These are phyloP conservation scores for Polydesmus complanatus DNA, from an alignment of 2,888 invertebrate species.

Conservation along the genomic window DNA sequence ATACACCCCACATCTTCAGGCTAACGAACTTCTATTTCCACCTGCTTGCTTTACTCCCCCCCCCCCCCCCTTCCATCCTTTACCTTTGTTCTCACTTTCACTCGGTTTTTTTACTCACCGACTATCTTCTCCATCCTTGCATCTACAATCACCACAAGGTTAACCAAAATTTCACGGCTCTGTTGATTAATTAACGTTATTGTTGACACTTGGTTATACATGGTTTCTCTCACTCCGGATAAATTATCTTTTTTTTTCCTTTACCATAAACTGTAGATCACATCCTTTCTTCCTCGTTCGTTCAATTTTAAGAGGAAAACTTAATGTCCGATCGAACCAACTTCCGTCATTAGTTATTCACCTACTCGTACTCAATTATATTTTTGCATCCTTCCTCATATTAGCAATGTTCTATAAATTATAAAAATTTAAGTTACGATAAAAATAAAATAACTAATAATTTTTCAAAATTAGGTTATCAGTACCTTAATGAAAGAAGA, in stretches of 20 bases:
- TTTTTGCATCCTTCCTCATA: too few relatives aligned
- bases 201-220: slow-evolving; percentile 7
- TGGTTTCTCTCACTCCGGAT: neutral
- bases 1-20: neutral
- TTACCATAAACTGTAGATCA: neutral
- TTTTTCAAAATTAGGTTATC: too few relatives aligned
- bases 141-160: neutral
- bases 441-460: too few relatives aligned
- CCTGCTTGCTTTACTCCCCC: neutral
- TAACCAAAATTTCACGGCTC: slow-evolving; percentile 9
- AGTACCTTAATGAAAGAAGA: too few relatives aligned
- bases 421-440: too few relatives aligned
- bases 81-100: neutral
- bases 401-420: too few relatives aligned
- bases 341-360: too few relatives aligned
- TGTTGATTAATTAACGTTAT: slow-evolving; percentile 10
- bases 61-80: neutral
- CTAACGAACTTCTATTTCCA: neutral
- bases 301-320: too few relatives aligned
- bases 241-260: neutral
- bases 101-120: neutral
- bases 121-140: neutral
- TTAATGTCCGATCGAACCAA: too few relatives aligned
- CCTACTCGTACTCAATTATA: too few relatives aligned
- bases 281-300: neutral